Evolutionary conservation across 1,140 invertebrate species (phyloP), one percentile per base, ranked within the genome.

Genomic region (Megathymus violae): DNA sequence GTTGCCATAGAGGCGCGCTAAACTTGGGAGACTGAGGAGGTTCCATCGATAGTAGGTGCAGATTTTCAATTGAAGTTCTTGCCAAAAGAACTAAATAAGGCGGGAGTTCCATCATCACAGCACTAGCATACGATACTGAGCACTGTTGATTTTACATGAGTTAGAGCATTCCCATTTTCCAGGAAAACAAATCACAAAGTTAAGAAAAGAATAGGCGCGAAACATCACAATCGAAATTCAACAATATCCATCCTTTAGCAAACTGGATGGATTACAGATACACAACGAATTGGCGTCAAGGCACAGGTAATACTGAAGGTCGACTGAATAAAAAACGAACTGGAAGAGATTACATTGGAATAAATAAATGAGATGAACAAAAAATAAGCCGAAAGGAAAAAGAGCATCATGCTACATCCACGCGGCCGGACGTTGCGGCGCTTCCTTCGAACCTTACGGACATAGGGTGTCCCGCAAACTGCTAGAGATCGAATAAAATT

Each of bases 301-400:
- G 75, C 88, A 85, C 91, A 91, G 89, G 88, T 91, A 92, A 85
- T 75, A 88, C 85, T 91, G 83, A 89, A 89, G 86, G 86, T 80
- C 85, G 85, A 91, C 87, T 92, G 88, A 90, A 91, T 90, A 91
- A 91, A 91, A 92, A 91, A 89, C 78, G 79, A 87, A 84, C 77
- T 89, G 84, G 88, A 89, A 88, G 85, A 91, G 88, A 92, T 92
- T 92, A 92, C 89, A 91, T 91, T 91, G 89, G 89, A 92, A 92
- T 91, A 92, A 91, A 92, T 91, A 92, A 91, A 91, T 89, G 88
- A 89, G 87, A 90, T 89, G 88, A 92, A 91, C 88, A 85, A 89
- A 89, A 88, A 88, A 85, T 76, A 88, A 91, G 87, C 80, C 85
- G 70, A 82, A 87, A 85, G 75, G 78, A 86, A 86, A 88, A 87